These are phyloP conservation scores for Caenorhabditis sp. DNA, from an alignment of 2,888 invertebrate genomes.

Conservation along the genomic window DNA sequence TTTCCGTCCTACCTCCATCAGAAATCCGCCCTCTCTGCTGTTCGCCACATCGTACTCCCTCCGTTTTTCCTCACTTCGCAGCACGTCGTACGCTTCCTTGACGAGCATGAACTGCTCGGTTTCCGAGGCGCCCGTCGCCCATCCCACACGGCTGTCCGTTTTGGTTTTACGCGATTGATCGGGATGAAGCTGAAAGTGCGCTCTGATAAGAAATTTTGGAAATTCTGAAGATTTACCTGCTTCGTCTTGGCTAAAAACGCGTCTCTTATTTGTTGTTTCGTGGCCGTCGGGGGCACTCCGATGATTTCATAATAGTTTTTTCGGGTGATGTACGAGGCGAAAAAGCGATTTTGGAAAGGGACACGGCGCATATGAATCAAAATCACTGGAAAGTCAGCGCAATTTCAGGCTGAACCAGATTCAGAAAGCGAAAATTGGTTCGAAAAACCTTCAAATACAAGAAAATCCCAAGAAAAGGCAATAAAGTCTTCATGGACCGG, in stretches of 20 bases:
- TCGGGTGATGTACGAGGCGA: slow-evolving; percentile 47
- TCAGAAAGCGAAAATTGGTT: neutral
- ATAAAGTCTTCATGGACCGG: no score
- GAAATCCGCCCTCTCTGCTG: slow-evolving; percentile 53
- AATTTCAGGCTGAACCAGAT: neutral
- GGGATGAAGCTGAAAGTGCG: slow-evolving; percentile 45
- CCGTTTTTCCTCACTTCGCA: slow-evolving; percentile 54
- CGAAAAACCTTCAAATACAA: no score
- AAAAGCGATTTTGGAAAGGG: slow-evolving; percentile 12
- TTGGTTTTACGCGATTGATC: slow-evolving; percentile 29
- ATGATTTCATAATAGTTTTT: slow-evolving; percentile 58
- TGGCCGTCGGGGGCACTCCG: slow-evolving; percentile 42
- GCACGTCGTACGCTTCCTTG: slow-evolving; percentile 58
- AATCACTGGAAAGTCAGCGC: neutral
- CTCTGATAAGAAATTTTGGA: neutral
- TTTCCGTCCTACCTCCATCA: slow-evolving; percentile 40
- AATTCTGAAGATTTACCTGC: slow-evolving; percentile 8
- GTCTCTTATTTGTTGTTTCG: slow-evolving; percentile 33
- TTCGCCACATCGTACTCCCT: slow-evolving; percentile 42
- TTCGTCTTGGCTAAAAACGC: slow-evolving; percentile 56
- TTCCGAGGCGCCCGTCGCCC: slow-evolving; percentile 44
- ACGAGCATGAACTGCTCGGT: slow-evolving; percentile 60
- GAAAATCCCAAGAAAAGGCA: no score
- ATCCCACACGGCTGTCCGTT: slow-evolving; percentile 46
- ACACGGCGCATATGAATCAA: slow-evolving; percentile 3